These are phyloP conservation scores for Chelonus formosanus DNA, from an alignment of 2,888 invertebrate species.

Conservation along the genomic window DNA sequence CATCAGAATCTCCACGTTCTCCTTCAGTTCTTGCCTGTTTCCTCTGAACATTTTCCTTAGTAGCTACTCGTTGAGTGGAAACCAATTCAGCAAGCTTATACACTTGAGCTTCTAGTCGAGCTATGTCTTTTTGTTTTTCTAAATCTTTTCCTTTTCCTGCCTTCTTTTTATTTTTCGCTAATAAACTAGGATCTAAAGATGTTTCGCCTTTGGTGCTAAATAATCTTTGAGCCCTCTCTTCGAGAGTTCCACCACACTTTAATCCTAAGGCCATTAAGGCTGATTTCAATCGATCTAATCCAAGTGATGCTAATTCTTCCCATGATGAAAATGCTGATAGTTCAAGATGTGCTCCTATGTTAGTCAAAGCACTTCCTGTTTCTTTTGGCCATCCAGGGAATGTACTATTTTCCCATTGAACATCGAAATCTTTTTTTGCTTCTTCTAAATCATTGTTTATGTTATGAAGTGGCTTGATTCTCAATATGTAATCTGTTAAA, in stretches of 20 bases:
- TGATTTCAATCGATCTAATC: slow-evolving; percentile 95
- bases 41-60: slow-evolving; percentile 97
- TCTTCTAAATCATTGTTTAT: slow-evolving; percentile 80
- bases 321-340: slow-evolving; percentile 97
- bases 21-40: slow-evolving; percentile 96
- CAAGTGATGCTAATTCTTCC: slow-evolving; percentile 96
- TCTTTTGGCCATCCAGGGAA: slow-evolving; percentile 99
- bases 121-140: slow-evolving; percentile 85
- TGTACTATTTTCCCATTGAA: slow-evolving; percentile 87
- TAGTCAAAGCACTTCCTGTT: slow-evolving; percentile 89
- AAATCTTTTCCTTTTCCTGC: slow-evolving; percentile 69
- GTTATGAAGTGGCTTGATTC: slow-evolving; percentile 88
- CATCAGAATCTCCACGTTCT: slow-evolving; percentile 91
- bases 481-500: slow-evolving; percentile 80
- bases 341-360: slow-evolving; percentile 96
- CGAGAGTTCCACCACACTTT: slow-evolving; percentile 98
- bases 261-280: slow-evolving; percentile 95
- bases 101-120: slow-evolving; percentile 86
- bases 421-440: slow-evolving; percentile 81
- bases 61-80: slow-evolving; percentile 85
- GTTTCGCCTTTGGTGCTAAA: slow-evolving; percentile 96
- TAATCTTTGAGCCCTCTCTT: slow-evolving; percentile 95
- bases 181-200: slow-evolving; percentile 88
- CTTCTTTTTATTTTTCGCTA: slow-evolving; percentile 88
- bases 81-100: slow-evolving; percentile 88